phyloP scores from a whole-genome alignment of 2,888 invertebrate species.

The Drosophila macrospina region DNA sequence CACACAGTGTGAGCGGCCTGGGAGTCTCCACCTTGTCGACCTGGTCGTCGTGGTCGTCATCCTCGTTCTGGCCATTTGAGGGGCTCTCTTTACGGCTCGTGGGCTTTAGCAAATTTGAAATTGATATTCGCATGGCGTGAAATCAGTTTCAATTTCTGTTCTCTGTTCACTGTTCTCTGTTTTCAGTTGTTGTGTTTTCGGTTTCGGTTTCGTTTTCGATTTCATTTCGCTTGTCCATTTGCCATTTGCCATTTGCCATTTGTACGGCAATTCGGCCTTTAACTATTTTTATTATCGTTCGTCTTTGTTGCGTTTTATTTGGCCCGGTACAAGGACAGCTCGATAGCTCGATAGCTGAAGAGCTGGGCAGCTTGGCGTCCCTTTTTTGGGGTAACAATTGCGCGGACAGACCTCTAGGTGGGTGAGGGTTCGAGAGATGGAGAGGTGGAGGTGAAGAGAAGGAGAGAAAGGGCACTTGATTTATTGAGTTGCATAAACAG shows the following conservation, averaged over 20 bases:
- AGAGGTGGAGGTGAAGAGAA: no score
- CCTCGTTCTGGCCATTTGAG: slow-evolving; percentile 21
- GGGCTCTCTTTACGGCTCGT: slow-evolving; percentile 34
- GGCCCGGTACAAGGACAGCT: slow-evolving; percentile 21
- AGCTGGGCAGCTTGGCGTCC: slow-evolving; percentile 41
- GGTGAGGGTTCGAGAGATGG: no score
- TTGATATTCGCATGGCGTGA: slow-evolving; percentile 82
- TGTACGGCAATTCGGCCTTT: slow-evolving; percentile 36
- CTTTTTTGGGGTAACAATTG: slow-evolving; percentile 46
- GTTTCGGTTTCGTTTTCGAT: slow-evolving; percentile 17
- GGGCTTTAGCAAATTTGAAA: slow-evolving; percentile 80
- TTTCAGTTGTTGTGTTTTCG: background rate
- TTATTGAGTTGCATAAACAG: slow-evolving; percentile 84
- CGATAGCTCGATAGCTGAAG: no score
- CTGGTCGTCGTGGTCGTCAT: slow-evolving; percentile 1
- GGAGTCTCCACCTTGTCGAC: slow-evolving; percentile 17
- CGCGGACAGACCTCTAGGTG: slow-evolving; percentile 8
- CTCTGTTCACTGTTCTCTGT: background rate
- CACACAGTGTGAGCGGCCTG: slow-evolving; percentile 22
- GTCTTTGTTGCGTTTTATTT: slow-evolving; percentile 64
- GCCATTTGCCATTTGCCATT: slow-evolving; percentile 19
- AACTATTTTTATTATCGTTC: slow-evolving; percentile 65
- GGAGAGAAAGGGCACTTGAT: slow-evolving; percentile 81
- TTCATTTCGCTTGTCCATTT: slow-evolving; percentile 65
- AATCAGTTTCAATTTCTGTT: slow-evolving; percentile 68